Percentiles rank a stretch among this genome's conserved stretches.
These are phyloP conservation scores for Dyspetes luteomarginatus DNA, from an alignment of 2,888 invertebrate species.

Conservation along the genomic window DNA sequence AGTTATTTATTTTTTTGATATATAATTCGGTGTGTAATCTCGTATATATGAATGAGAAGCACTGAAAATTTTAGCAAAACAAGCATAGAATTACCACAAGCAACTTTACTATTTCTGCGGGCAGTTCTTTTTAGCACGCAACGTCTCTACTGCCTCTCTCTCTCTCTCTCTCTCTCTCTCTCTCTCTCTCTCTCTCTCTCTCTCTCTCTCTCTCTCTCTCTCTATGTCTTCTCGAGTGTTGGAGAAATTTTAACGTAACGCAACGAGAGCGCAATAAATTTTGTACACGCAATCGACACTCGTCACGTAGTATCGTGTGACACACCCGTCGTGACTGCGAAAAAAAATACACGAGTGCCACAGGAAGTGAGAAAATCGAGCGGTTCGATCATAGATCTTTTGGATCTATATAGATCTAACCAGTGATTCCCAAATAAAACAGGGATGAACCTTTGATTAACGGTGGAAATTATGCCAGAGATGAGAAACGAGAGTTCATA, in stretches of 20 bases:
- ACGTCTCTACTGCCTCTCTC: too few species aligned
- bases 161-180: not conserved
- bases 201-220: not conserved
- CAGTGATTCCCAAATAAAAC: slow-evolving; percentile 29
- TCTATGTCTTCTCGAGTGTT: not conserved
- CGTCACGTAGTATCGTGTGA: slow-evolving; percentile 50
- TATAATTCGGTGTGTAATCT: not conserved
- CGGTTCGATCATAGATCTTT: slow-evolving; percentile 28
- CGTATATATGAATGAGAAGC: slow-evolving; percentile 40
- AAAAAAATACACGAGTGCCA: not conserved
- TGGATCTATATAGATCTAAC: slow-evolving; percentile 10
- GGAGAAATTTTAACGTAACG: not conserved
- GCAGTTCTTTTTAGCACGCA: slow-evolving; percentile 23
- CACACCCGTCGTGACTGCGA: slow-evolving; percentile 9
- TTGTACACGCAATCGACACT: slow-evolving; percentile 51
- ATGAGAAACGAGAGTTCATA: not conserved
- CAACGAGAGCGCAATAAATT: not conserved
- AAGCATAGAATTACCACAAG: slow-evolving; percentile 17
- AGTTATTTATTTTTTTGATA: not conserved
- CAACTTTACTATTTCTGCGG: slow-evolving; percentile 23
- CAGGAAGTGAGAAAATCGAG: slow-evolving; percentile 40
- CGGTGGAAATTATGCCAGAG: not conserved
- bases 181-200: not conserved
- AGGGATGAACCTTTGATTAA: not conserved
- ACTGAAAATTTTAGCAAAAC: slow-evolving; percentile 28